phyloP scores from a whole-genome alignment of 2,888 invertebrate genomes.

The Pterostichus niger region DNA sequence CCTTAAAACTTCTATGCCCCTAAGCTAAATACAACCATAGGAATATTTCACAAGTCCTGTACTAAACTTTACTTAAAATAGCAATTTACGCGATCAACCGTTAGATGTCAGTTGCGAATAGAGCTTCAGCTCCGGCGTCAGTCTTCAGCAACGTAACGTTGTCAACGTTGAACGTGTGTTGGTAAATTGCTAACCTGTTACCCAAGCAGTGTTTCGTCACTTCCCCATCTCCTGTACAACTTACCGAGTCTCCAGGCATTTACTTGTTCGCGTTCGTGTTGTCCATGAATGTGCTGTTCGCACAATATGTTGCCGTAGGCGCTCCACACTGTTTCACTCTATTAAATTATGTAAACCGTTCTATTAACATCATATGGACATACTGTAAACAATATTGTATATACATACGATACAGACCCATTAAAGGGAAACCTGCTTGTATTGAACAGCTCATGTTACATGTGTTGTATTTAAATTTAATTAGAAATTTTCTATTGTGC shows the following conservation, averaged over 20 bases:
- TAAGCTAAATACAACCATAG: neutral
- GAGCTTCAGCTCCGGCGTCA: neutral
- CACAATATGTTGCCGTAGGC: constrained; percentile 56
- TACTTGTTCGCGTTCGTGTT: constrained; percentile 19
- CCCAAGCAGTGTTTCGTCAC: constrained; percentile 22
- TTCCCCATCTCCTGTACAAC: constrained; percentile 14
- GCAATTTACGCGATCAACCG: neutral
- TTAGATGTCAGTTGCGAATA: neutral
- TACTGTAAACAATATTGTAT: constrained; percentile 44
- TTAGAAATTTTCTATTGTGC: constrained; percentile 41
- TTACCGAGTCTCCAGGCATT: constrained; percentile 34
- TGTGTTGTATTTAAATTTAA: constrained; percentile 54
- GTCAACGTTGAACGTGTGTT: constrained; percentile 9
- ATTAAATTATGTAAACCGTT: constrained; percentile 61
- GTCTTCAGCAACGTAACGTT: neutral
- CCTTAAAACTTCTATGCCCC: neutral
- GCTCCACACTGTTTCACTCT: constrained; percentile 49
- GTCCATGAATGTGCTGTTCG: constrained; percentile 25
- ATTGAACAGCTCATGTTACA: constrained; percentile 39
- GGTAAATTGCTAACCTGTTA: constrained; percentile 20
- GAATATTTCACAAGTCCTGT: neutral
- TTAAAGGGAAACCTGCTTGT: constrained; percentile 10
- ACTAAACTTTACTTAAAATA: neutral
- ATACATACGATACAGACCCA: neutral
- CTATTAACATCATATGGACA: constrained; percentile 59